Base-by-base conservation (phyloP, 2,113 vertebrate genomes). In the Channa argus region DNA sequence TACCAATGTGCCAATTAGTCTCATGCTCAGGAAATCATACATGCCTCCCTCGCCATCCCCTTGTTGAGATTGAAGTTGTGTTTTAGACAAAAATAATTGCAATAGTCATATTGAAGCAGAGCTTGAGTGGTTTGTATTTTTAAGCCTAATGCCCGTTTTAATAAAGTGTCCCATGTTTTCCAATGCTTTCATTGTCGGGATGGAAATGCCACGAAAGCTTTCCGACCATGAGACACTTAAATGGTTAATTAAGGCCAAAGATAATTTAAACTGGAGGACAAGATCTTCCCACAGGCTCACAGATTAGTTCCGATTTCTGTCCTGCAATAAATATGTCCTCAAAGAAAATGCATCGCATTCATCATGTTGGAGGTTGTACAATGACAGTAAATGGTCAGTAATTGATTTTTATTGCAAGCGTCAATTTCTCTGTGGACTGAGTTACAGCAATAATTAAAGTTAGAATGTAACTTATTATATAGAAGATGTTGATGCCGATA, bases 1-100 rank as follows among this genome's bases (percentile, higher is more conserved):
- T 59, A 80, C 73, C 82, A 55, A 53, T 24, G 75, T 72, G 77
- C 70, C 72, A 85, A 76, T 86, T 86, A 80, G 72, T 64, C 58
- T 47, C 5, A 4, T 60, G 14, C 70, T 78, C 55, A 12, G 49
- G 72, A 37, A 52, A 56, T 59, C 52, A 44, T 14, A 63, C 55
- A 13, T 61, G 66, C 52, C 55, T 60, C 66, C 75, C 55, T 69
- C 33, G 43, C 76, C 80, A 53, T 24, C 24, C 24, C 24, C 64
- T 71, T 54, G 70, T 54, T 50, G 14, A 36, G 33, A 73, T 63
- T 63, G 50, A 62, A 67, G 61, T 62, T 11, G 34, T 38, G 47
- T 69, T 82, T 77, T 56, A 33, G 70, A 45, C 34, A 41, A 61
- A 75, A 74, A 62, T 47, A 65, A 65, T 41, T 44, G 56, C 61